Base-by-base conservation (phyloP, 2,888 invertebrate genomes). In the Nasonia oneida region DNA sequence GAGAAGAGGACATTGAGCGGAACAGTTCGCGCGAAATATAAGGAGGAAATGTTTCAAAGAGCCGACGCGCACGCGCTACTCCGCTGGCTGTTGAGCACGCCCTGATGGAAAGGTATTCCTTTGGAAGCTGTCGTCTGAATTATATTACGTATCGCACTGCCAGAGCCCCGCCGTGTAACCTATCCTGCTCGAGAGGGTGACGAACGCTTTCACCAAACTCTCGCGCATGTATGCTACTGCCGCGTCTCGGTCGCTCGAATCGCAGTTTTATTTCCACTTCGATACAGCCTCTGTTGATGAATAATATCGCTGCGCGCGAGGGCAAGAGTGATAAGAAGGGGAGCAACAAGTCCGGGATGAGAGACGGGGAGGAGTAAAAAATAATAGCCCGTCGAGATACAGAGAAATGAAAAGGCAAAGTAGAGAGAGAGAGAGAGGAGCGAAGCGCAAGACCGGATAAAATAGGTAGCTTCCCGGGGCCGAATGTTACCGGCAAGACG, bases 401-500 rank as follows among this genome's bases (percentile, higher is more conserved):
- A 29, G 61, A 18, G 18, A 53, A 53, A n/a, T n/a, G 15, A 47
- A 37, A 67, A 29, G 67, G 79, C 70, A 42, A 47, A 37, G 47
- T 47, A 67, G 47, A 64, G 50, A 75, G 71, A 39, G 64, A 23
- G 53, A 73, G 71, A 57, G 47, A 81, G 74, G 61, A 53, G 57
- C 3, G 5, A 18, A 61, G 23, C 23, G 57, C n/a, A 77, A 53
- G 75, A 57, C 29, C 50, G 71, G 79, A 84, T 81, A 80, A 85
- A 82, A 78, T 85, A 83, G 87, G 77, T 73, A 78, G 86, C 57
- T 70, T 85, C 47, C 76, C 84, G 80, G 78, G 86, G 87, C 88
- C 89, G 89, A 91, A 91, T 91, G 90, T 91, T 90, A 89, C 89
- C 81, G 87, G 87, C 87, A 90, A 90, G 91, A 91, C 87, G 90